Base-by-base conservation (phyloP, 2,888 invertebrate genomes). In the Caenorhabditis imperialis region DNA sequence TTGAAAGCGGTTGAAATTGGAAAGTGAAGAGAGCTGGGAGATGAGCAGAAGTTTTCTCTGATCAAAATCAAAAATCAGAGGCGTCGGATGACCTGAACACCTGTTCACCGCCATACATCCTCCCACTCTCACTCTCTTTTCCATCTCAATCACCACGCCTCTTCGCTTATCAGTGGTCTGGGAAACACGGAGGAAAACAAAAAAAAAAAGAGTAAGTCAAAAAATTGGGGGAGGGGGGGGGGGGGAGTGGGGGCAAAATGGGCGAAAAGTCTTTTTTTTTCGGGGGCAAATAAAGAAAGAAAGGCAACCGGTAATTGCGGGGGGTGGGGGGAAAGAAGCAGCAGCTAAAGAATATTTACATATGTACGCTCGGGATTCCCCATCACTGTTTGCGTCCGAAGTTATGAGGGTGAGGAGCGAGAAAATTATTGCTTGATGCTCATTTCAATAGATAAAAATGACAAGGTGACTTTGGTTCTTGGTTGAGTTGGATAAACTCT, bases 271-370 rank as follows among this genome's bases (percentile, higher is more conserved):
- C 48, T 57, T 65, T 65, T 30, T 30, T 30, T 65, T 65, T 55
- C 20, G 44, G 51, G 57, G 44, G 67, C 58, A 69, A 69, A 70
- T 61, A 70, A 61, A 47, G 25, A 47, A 25, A 47, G 25, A 20
- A 20, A 47, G 51, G 55, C 60, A 70, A 70, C 55, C 54, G 61
- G 61, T 61, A 54, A 70, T 61, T 55, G 60, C 60, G 54, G 47
- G 50, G 40, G 47, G 40, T 8, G 20, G 44, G 27, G 45, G 40
- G 33, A 25, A 25, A 42, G 42, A 30, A 67, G 44, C 54, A 60
- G 65, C 38, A 35, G 44, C 37, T 57, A 57, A 65, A 65, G 65
- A 65, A 47, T 65, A 65, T 65, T 55, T 65, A 65, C 65, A 65
- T 65, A 65, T 65, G 65, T 65, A 65, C 65, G 50, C 38, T 35